Conservation (phyloP, 2,797 vertebrate species). For the Rhynchonycteris naso region DNA sequence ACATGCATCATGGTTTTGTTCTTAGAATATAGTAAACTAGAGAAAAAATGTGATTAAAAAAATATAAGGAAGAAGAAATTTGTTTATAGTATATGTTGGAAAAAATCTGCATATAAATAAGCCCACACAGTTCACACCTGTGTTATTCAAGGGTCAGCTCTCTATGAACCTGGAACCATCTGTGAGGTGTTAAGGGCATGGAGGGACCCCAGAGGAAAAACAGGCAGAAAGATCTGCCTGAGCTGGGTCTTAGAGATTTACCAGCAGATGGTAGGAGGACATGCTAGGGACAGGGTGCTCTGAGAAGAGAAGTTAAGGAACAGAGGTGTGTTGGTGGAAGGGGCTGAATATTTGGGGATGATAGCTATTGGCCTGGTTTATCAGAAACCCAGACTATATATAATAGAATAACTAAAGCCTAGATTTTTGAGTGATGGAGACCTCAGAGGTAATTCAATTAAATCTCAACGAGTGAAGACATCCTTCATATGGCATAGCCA, state of each 20-base stretch:
- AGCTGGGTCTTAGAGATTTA: not conserved
- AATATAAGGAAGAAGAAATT: not conserved
- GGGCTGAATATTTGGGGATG: not conserved
- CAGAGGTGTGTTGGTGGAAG: not conserved
- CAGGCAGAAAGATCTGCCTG: too few species aligned
- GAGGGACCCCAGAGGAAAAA: not conserved
- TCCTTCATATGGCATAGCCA: not conserved
- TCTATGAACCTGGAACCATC: not conserved
- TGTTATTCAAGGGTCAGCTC: not conserved
- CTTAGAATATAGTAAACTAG: not conserved
- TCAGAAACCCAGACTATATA: not conserved
- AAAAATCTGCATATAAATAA: not conserved
- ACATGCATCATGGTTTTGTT: not conserved
- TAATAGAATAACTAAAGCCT: not conserved
- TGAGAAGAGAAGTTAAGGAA: accelerated
- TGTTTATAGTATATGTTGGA: not conserved
- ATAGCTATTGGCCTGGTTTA: not conserved
- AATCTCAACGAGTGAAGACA: not conserved
- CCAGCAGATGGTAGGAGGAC: accelerated
- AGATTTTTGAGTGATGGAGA: not conserved
- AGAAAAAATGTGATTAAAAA: not conserved
- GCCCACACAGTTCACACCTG: not conserved
- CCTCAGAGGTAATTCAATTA: not conserved
- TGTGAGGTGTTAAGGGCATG: not conserved
- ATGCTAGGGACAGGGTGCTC: not conserved